Conservation (phyloP, 2,888 invertebrate species). For the Scrobipalpa atriplicella region DNA sequence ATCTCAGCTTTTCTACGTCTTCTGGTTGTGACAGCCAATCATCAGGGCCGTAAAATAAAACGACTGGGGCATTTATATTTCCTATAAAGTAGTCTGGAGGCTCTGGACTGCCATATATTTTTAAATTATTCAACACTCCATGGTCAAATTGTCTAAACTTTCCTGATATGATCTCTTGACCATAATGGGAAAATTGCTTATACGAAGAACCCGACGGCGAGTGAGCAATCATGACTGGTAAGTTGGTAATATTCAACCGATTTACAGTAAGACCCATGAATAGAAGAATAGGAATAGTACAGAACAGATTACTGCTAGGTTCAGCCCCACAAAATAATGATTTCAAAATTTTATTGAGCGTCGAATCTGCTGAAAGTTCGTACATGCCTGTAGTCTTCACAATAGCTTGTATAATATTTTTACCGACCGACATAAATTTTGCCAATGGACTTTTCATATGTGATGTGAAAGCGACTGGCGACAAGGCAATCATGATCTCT, state of each 20-base stretch:
- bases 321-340: slow-evolving; percentile 67
- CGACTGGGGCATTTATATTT: slow-evolving; percentile 57
- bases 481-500: slow-evolving; percentile 78
- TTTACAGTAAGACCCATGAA: slow-evolving; percentile 81
- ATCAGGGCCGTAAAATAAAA: slow-evolving; percentile 69
- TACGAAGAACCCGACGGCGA: slow-evolving; percentile 80
- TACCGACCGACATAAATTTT: slow-evolving; percentile 54
- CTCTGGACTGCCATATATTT: slow-evolving; percentile 49
- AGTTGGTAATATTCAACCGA: slow-evolving; percentile 82
- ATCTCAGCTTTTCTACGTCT: slow-evolving; percentile 80
- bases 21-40: slow-evolving; percentile 85
- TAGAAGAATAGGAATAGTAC: slow-evolving; percentile 83
- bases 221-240: slow-evolving; percentile 80
- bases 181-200: slow-evolving; percentile 80
- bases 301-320: slow-evolving; percentile 74
- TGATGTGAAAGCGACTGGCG: slow-evolving; percentile 81
- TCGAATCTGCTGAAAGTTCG: slow-evolving; percentile 85
- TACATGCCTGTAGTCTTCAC: slow-evolving; percentile 73
- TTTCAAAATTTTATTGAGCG: slow-evolving; percentile 72
- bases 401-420: slow-evolving; percentile 46
- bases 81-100: slow-evolving; percentile 61
- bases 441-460: slow-evolving; percentile 62
- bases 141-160: slow-evolving; percentile 62
- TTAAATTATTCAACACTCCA: slow-evolving; percentile 51
- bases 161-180: slow-evolving; percentile 66